Percentiles rank a stretch among this genome's conserved stretches.
phyloP scores from a whole-genome alignment of 1,140 invertebrate species.

The Drosophila novamexicana region DNA sequence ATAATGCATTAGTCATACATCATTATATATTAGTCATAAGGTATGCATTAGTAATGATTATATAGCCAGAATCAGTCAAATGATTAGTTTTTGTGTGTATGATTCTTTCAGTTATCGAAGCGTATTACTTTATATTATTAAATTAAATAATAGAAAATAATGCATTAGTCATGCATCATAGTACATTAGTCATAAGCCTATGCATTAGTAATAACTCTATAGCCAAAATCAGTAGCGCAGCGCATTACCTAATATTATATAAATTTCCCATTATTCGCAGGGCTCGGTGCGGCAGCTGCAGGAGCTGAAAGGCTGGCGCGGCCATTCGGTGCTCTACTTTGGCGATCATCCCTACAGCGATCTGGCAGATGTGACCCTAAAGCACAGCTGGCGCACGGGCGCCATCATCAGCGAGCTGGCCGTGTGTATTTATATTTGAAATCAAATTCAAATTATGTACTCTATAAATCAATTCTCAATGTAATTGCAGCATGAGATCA shows the following conservation, averaged over 20 bases:
- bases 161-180: too few species aligned
- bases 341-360: conserved; percentile 99
- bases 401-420: conserved; percentile 98
- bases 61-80: too few species aligned
- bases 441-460: background rate
- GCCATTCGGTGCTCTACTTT: conserved; percentile 97
- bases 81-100: too few species aligned
- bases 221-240: too few species aligned
- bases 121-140: too few species aligned
- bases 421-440: conserved; percentile 84
- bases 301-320: conserved; percentile 96
- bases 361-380: conserved; percentile 96
- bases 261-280: conserved; percentile 84
- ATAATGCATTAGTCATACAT: too few species aligned
- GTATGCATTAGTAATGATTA: too few species aligned
- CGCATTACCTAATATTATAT: background rate
- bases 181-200: too few species aligned
- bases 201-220: too few species aligned
- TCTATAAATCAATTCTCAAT: conserved; percentile 5
- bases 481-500: conserved; percentile 93
- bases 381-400: conserved; percentile 98
- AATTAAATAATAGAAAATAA: too few species aligned
- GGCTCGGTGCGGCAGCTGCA: conserved; percentile 96
- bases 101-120: too few species aligned
- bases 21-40: too few species aligned